Evolutionary conservation across 2,888 invertebrate genomes (phyloP), one percentile per base, ranked within the genome.

Genomic region (Dione juno): DNA sequence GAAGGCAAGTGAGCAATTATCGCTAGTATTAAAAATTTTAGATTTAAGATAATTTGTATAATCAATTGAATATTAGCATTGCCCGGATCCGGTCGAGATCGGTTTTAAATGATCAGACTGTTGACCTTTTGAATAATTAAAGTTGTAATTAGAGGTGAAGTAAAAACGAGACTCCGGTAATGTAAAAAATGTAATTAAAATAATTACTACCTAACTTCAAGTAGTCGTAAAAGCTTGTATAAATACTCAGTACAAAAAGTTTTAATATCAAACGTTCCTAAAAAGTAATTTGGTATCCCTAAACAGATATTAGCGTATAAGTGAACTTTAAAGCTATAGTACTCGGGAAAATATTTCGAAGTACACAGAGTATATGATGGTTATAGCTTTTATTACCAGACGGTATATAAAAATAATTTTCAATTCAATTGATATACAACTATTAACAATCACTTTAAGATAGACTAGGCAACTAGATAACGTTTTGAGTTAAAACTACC

Each of bases 21-120:
- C 37, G 71, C 61, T 61, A 67, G 58, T 61, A 66, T 68, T 63
- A 71, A 67, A 71, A 65, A 43, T 72, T 53, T 69, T 66, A 63
- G 61, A 54, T 43, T 67, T 67, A 28, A 70, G 45, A 67, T 64
- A 41, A 58, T 67, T 52, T 66, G 54, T 69, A 63, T 74, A 72
- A 72, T 70, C 67, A 72, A 72, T 70, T 66, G 53, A 72, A 63
- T 57, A 72, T 72, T 70, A 65, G 63, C 67, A 67, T 74, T 66
- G 58, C 72, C 54, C 14, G 59, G 61, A 70, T 70, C 72, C 72
- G 72, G 65, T 67, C 50, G 70, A 70, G 70, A 70, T 70, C 65
- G 63, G 63, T 71, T 66, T 67, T 58, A 63, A 73, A 70, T 72
- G 69, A 67, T 57, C 57, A 69, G 64, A 66, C 74, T 50, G 50